A percentile compares a stretch with the other conserved stretches of the same genome.
Conservation (phyloP, 2,797 vertebrate genomes). For the Trematomus bernacchii region DNA sequence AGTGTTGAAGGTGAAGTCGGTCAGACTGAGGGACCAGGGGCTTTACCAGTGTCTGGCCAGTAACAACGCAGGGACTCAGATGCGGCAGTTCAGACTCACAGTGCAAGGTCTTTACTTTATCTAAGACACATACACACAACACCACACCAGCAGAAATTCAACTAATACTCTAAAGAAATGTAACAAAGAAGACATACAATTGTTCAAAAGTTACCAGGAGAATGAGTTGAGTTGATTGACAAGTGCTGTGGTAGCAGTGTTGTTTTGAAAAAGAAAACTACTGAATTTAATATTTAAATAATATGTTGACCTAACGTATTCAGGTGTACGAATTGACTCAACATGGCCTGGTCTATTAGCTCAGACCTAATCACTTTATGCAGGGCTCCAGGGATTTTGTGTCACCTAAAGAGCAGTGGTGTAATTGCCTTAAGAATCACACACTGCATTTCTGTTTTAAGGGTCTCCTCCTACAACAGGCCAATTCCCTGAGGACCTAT, state of each 20-base stretch:
- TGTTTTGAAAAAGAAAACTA: conserved; percentile 6
- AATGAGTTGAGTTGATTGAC: neutral
- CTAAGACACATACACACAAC: conserved; percentile 37
- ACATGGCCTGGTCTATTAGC: conserved; percentile 5
- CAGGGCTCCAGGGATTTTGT: conserved; percentile 5
- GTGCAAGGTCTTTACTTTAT: conserved; percentile 79
- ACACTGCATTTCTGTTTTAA: conserved; percentile 30
- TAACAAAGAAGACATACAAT: neutral
- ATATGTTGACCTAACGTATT: neutral
- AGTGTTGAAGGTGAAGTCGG: conserved; percentile 84
- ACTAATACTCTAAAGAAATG: neutral
- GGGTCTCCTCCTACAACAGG: conserved; percentile 20
- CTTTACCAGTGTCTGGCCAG: conserved; percentile 90
- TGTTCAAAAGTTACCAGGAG: neutral
- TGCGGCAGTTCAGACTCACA: conserved; percentile 87
- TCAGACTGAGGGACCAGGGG: conserved; percentile 87
- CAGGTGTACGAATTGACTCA: neutral
- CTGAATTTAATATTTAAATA: conserved; percentile 15
- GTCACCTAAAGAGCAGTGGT: neutral
- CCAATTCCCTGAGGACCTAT: conserved; percentile 17
- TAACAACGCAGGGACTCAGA: conserved; percentile 90
- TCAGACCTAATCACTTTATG: conserved; percentile 16
- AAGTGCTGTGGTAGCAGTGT: neutral
- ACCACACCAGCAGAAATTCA: neutral
- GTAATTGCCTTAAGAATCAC: conserved; percentile 14